Conservation (phyloP, 1,140 invertebrate genomes). For the Caenorhabditis briggsae region DNA sequence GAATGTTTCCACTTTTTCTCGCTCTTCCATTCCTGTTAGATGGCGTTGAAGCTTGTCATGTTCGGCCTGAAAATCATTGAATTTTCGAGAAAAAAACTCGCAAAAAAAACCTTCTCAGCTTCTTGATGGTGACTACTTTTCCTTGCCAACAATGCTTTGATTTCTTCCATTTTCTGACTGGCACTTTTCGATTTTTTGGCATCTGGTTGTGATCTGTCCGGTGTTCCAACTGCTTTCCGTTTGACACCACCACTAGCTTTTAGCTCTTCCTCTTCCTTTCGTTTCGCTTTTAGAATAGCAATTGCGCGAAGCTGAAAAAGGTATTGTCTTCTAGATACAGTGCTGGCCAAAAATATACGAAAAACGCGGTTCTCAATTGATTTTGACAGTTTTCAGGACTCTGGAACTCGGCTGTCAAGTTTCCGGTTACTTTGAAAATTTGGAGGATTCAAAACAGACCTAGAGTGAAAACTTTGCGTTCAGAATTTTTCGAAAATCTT, state of each 20-base stretch:
- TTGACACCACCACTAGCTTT: conserved; percentile 2
- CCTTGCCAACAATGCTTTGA: conserved; percentile 19
- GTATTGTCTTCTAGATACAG: no score
- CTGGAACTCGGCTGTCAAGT: no score
- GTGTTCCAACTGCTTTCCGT: conserved; percentile 11
- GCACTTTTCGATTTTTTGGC: conserved; percentile 16
- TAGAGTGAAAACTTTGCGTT: no score
- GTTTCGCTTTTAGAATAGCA: conserved; percentile 43
- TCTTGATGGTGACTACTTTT: conserved; percentile 55
- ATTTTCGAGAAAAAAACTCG: background rate
- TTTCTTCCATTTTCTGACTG: conserved; percentile 45
- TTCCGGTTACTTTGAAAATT: no score
- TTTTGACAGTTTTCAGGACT: no score
- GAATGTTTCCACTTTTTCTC: conserved; percentile 62
- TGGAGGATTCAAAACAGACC: no score
- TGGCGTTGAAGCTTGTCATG: conserved; percentile 19
- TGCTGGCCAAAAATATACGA: no score
- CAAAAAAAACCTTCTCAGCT: conserved; percentile 14
- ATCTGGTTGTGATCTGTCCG: background rate
- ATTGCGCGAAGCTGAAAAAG: conserved; percentile 53
- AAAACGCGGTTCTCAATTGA: no score
- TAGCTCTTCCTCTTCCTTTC: background rate
- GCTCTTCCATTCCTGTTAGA: conserved; percentile 42
- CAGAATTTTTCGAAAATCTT: no score
- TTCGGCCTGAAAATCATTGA: background rate